Evolutionary conservation across 2,888 invertebrate genomes (phyloP).

Genomic region (Sialis fuliginosa): DNA sequence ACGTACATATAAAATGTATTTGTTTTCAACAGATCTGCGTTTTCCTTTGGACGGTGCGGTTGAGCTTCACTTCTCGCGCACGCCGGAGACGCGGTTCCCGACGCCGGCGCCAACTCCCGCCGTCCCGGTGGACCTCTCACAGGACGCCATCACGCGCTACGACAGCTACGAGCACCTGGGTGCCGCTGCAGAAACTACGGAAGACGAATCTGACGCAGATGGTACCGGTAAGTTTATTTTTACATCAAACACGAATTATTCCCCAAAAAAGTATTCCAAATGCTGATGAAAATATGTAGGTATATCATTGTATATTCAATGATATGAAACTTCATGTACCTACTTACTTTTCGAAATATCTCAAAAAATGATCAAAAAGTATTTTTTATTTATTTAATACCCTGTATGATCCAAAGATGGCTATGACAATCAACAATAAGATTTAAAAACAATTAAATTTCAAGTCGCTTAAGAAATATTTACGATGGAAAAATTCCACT

Average conservation of each 20-base stretch:
- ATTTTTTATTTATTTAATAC: too few species aligned
- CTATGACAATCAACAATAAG: too few species aligned
- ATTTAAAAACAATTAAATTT: too few species aligned
- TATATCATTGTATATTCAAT: too few species aligned
- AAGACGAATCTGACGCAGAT: constrained; percentile 26
- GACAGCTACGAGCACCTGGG: constrained; percentile 58
- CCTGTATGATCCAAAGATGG: too few species aligned
- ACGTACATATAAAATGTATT: too few species aligned
- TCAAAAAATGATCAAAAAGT: too few species aligned
- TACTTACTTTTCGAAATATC: too few species aligned
- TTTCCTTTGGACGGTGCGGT: constrained; percentile 76
- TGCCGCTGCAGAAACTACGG: constrained; percentile 21
- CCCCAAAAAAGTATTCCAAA: not conserved
- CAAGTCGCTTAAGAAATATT: too few species aligned
- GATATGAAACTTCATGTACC: too few species aligned
- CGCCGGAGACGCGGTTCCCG: constrained; percentile 28
- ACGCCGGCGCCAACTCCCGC: constrained; percentile 50
- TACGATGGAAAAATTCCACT: too few species aligned
- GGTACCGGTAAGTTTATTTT: constrained; percentile 1
- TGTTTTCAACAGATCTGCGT: constrained; percentile 41
- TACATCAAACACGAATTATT: not conserved
- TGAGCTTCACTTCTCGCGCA: constrained; percentile 60
- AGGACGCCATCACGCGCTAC: constrained; percentile 57
- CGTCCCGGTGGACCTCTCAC: constrained; percentile 45
- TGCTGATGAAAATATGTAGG: too few species aligned